Evolutionary conservation across 1,140 invertebrate species (phyloP).

Genomic region (Tribolium castaneum): DNA sequence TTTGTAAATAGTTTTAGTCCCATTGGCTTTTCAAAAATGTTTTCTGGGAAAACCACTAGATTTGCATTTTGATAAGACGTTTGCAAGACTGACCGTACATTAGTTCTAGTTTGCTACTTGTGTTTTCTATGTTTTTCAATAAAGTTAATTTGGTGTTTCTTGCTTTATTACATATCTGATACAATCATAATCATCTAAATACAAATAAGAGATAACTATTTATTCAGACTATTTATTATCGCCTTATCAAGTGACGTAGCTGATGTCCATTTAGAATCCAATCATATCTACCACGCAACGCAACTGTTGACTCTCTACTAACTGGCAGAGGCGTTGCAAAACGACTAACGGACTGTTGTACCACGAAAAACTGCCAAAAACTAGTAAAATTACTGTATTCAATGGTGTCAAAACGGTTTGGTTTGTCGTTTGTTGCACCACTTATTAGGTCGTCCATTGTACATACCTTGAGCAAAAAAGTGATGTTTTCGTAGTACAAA

Average conservation of each 20-base stretch:
- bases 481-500: conserved; percentile 71
- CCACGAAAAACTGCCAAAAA: neutral
- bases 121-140: conserved; percentile 21
- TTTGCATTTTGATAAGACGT: conserved; percentile 21
- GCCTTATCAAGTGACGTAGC: neutral
- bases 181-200: conserved; percentile 88
- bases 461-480: neutral
- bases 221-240: conserved; percentile 88
- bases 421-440: conserved; percentile 3
- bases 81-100: conserved; percentile 16
- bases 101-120: conserved; percentile 71
- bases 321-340: neutral
- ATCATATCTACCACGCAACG: neutral
- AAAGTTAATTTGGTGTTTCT: conserved; percentile 78
- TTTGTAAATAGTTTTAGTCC: conserved; percentile 22
- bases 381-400: neutral
- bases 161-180: conserved; percentile 96
- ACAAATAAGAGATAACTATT: conserved; percentile 96
- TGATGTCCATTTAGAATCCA: conserved; percentile 2
- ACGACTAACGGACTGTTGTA: neutral
- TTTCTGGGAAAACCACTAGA: conserved; percentile 16
- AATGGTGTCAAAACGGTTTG: conserved; percentile 15
- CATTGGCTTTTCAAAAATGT: conserved; percentile 2
- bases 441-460: conserved; percentile 3
- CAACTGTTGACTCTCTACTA: neutral